Percentiles rank a stretch among this genome's conserved stretches.
These are phyloP conservation scores for Clarias platycephalus DNA, from an alignment of 2,797 vertebrate species.

Conservation along the genomic window DNA sequence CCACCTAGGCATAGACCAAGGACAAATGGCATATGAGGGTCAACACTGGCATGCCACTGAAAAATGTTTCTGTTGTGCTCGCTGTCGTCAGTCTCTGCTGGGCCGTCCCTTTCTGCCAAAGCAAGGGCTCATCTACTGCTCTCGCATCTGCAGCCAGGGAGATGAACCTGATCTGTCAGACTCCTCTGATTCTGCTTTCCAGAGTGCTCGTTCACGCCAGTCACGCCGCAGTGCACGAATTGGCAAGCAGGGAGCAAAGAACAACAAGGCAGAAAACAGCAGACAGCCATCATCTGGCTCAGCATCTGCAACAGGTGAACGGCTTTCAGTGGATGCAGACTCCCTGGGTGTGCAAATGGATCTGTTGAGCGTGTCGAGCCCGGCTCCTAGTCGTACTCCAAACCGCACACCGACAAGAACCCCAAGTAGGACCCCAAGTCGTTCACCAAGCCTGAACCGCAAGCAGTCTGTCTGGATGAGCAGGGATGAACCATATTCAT, in stretches of 20 bases:
- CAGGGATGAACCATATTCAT: constrained; percentile 90
- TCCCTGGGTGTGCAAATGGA: constrained; percentile 94
- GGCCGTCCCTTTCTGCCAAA: constrained; percentile 95
- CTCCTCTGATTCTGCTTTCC: constrained; percentile 95
- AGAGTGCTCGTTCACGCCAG: constrained; percentile 92
- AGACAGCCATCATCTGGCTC: constrained; percentile 73
- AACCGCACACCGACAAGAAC: constrained; percentile 76
- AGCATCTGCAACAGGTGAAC: constrained; percentile 81
- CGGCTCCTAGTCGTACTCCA: constrained; percentile 73
- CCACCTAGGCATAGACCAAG: constrained; percentile 91
- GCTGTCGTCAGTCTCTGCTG: constrained; percentile 93
- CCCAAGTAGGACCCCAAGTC: constrained; percentile 81
- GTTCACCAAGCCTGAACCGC: constrained; percentile 89
- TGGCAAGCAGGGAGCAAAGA: constrained; percentile 82
- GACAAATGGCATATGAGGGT: constrained; percentile 97
- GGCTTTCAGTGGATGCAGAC: constrained; percentile 87
- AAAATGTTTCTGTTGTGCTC: constrained; percentile 94
- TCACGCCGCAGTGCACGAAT: constrained; percentile 92
- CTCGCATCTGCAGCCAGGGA: constrained; percentile 89
- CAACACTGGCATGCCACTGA: constrained; percentile 98
- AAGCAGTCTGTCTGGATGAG: constrained; percentile 89
- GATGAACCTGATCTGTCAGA: constrained; percentile 95
- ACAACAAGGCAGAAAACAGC: constrained; percentile 75
- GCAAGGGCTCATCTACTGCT: constrained; percentile 98
- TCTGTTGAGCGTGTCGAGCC: constrained; percentile 85